Base-by-base conservation (phyloP, 2,797 vertebrate genomes). In the Sebastes trivittatus region DNA sequence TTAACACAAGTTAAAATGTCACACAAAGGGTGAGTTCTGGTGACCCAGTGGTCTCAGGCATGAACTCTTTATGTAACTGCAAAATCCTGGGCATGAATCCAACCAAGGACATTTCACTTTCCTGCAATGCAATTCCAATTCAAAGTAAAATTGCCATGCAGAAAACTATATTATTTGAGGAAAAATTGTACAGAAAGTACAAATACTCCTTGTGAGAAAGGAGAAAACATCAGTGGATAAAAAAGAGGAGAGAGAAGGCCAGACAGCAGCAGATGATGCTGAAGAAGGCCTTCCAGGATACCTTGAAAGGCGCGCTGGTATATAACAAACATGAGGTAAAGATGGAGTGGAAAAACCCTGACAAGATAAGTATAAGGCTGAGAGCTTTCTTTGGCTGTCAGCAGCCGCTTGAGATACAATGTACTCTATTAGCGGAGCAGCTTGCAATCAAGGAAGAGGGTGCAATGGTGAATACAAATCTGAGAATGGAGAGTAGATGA, bases 381-480 rank as follows among this genome's bases (percentile, higher is more conserved):
- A 79, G 75, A 58, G 74, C 82, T 83, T 86, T 83, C 75, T 82
- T 49, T 54, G 56, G 81, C 81, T 89, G 79, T 84, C 88, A 83
- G 84, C 69, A 5, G 66, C 82, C 78, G 84, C 84, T 68, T 78
- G 70, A 86, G 68, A 78, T 85, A 77, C 85, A 84, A 77, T 80
- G 79, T 68, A 74, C 82, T 89, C 84, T 77, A 86, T 84, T 83
- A 88, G 73, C 4, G 5, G 82, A 85, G 84, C 86, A 80, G 81
- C 88, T 87, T 85, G 77, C 81, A 89, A 93, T 92, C 89, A 87
- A 75, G 65, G 22, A 71, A 76, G 81, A 77, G 79, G 14, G 66
- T 75, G 69, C 55, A 60, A 75, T 65, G 71, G 60, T 67, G 86
- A 87, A 89, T 84, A 76, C 82, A 83, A 87, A 78, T 87, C 73